Conservation (phyloP, 2,113 vertebrate species). For the Eidolon helvum region DNA sequence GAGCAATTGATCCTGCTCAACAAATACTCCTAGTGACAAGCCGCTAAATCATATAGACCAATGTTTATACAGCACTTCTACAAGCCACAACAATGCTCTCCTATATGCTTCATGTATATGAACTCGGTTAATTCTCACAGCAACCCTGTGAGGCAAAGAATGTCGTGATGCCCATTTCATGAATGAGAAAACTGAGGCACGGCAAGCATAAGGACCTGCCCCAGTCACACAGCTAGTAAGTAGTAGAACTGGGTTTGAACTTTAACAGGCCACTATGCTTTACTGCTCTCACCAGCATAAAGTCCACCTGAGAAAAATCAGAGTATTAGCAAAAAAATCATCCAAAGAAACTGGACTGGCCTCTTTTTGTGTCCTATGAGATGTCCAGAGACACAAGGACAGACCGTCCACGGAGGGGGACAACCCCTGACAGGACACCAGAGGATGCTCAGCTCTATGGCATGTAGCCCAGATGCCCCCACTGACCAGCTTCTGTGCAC, state of each 20-base stretch:
- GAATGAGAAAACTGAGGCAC: not conserved
- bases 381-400: not conserved
- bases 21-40: not conserved
- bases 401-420: accelerated
- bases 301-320: not conserved
- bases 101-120: not conserved
- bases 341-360: not conserved
- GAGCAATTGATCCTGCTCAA: not conserved
- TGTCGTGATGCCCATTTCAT: not conserved
- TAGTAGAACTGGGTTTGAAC: too few relatives aligned
- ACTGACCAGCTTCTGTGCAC: not conserved
- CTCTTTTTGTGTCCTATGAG: not conserved
- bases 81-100: not conserved
- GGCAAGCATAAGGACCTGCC: too few relatives aligned
- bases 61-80: not conserved
- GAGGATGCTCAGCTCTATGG: not conserved
- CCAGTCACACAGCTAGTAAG: not conserved
- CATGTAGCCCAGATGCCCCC: too few relatives aligned
- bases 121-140: not conserved
- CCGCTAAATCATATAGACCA: not conserved
- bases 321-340: not conserved
- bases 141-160: not conserved
- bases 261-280: not conserved
- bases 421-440: not conserved
- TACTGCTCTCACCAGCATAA: not conserved